Evolutionary conservation across 2,113 vertebrate species (phyloP), one percentile per base, ranked within the genome.

Genomic region (Myiopsitta monachus): DNA sequence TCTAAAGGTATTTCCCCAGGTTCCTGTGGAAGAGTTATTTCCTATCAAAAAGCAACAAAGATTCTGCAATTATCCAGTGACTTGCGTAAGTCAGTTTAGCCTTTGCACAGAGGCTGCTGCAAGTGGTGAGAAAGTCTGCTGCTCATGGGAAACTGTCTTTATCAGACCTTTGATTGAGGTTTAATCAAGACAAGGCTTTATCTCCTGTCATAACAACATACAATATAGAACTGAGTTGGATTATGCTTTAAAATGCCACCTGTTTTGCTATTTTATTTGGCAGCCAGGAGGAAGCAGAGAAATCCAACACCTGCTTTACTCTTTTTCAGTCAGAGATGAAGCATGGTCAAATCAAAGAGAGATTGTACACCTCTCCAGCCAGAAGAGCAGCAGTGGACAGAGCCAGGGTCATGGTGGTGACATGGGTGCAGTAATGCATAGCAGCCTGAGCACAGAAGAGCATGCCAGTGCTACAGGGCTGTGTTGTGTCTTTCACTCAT

Each of bases 381-480:
- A 49, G 51, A 30, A 38, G 6, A 43, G 26, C 15, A 11, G 41
- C 49, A 1, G 4, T 0, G 16, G 24, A 14, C 23, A 74, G 44
- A 57, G 13, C 6, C 17, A 4, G 26, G 16, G 36, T 22, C 14
- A 4, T 1, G 2, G 10, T 39, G 54, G 39, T 90, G 66, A 26
- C 0, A 2, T 23, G 55, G 11, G 14, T 70, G 73, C 36, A 38
- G 36, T 10, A 89, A n/a, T 0, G 2, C n/a, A 14, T 7, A 5
- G 62, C 23, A 83, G 23, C 36, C 17, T 9, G 39, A 55, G 19
- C 63, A n/a, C 28, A 66, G 59, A 81, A 10, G 11, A 38, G 4
- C 1, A 0, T 83, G 14, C 28, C 49, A 41, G 33, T 44, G 69
- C 55, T 89, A 64, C 68, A 74, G 84, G 33, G 31, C 41, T 81